These are phyloP conservation scores for Rhopilema esculentum DNA, from an alignment of 30 jellyfish, hydroid and myxozoan genomes.

Conservation along the genomic window DNA sequence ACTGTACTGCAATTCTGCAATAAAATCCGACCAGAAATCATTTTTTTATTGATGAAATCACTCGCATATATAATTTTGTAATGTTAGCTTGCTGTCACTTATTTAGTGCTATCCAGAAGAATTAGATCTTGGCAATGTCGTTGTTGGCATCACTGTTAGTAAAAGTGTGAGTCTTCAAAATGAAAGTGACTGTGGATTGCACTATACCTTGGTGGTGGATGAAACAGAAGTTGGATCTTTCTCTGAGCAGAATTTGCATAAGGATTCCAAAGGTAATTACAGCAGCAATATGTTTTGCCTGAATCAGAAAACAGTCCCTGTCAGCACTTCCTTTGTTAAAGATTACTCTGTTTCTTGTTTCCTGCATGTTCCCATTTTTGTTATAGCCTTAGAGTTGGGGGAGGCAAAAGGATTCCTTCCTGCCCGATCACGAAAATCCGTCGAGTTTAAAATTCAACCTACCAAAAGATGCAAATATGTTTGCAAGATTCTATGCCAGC, in stretches of 20 bases:
- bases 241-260: background rate
- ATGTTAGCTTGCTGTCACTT: too few species aligned
- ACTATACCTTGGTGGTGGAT: conserved; percentile 20
- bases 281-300: too few species aligned
- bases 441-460: conserved; percentile 34
- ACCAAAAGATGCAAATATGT: conserved; percentile 18
- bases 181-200: conserved; percentile 79
- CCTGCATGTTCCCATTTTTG: background rate
- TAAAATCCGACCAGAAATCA: too few species aligned
- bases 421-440: conserved; percentile 65
- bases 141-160: conserved; percentile 60
- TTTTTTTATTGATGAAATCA: too few species aligned
- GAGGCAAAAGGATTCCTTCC: conserved; percentile 42
- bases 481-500: conserved; percentile 35
- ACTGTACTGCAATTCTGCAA: too few species aligned
- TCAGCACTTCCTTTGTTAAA: too few species aligned
- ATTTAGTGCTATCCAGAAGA: conserved; percentile 54
- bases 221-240: background rate
- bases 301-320: too few species aligned
- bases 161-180: conserved; percentile 51
- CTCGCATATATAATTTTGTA: too few species aligned
- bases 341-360: background rate
- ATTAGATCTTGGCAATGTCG: conserved; percentile 68
- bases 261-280: background rate
- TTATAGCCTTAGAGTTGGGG: conserved; percentile 34